Conservation (phyloP, 2,113 vertebrate genomes). For the Gallinago jamesoni region DNA sequence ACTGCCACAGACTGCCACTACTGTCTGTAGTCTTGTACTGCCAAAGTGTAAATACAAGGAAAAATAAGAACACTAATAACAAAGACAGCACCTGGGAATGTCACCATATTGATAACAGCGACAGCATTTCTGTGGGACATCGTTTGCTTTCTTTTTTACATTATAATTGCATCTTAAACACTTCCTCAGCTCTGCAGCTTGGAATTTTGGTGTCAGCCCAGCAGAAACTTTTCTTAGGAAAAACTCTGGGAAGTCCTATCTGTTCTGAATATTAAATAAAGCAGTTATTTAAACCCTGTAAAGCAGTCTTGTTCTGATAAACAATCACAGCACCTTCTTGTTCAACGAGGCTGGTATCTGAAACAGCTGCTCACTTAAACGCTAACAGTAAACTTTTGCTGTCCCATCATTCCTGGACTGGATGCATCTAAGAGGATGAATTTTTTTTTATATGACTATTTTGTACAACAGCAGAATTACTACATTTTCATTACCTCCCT, state of each 20-base stretch:
- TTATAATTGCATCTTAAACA: neutral
- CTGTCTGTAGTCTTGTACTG: neutral
- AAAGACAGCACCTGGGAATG: neutral
- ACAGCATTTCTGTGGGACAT: neutral
- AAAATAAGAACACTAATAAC: neutral
- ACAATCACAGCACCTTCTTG: neutral
- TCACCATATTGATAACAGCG: neutral
- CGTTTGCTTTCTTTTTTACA: neutral
- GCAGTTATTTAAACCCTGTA: neutral
- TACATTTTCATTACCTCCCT: neutral
- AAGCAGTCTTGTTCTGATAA: neutral
- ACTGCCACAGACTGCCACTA: too few relatives aligned
- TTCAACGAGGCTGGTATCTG: neutral
- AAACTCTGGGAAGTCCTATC: neutral
- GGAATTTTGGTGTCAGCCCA: neutral
- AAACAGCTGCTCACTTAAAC: neutral
- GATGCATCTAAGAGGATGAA: neutral
- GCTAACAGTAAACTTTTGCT: neutral
- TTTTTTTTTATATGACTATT: neutral
- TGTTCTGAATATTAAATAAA: neutral
- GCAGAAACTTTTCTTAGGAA: neutral
- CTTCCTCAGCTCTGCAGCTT: neutral
- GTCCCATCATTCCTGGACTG: neutral
- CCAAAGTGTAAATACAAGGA: neutral
- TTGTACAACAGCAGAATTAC: neutral